Base-by-base conservation (phyloP, 2,888 invertebrate species). In the Dicranocentrus wangi region DNA sequence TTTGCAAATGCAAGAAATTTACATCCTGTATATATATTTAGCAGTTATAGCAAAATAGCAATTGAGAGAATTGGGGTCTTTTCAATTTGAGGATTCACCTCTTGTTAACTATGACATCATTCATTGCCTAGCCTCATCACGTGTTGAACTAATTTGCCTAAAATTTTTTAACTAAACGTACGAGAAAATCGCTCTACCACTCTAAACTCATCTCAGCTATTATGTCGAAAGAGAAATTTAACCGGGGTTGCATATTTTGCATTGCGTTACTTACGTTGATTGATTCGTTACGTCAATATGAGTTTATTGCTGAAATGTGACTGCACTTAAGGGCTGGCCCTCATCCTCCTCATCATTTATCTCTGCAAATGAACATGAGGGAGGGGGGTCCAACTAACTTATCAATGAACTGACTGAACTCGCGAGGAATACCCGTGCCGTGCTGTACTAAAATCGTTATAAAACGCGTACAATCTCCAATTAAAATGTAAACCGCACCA, bases 241-340 rank as follows among this genome's bases (percentile, higher is more conserved):
- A n/a, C n/a, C 47, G 3, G 5, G 32, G 32, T 10, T n/a, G n/a
- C n/a, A n/a, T n/a, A n/a, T n/a, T n/a, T n/a, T n/a, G n/a, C n/a
- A n/a, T n/a, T n/a, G n/a, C n/a, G n/a, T 39, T 39, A 39, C 13
- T 8, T 39, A 39, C 47, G 47, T 32, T 32, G 51, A 55, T 55
- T 55, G 55, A 55, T 55, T 23, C 55, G 23, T 53, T 55, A 55
- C 55, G 55, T 55, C 55, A 55, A 55, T n/a, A n/a, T 55, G 55
- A 55, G 10, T 55, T 55, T 55, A 55, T 23, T 21, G 19, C 55
- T n/a, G 21, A 55, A 21, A 55, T 55, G 19, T 55, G 23, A 25
- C 55, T 55, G 32, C n/a, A 51, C 51, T 32, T 32, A 32, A n/a
- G n/a, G n/a, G n/a, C 32, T 32, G 32, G 32, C 32, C 32, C n/a